Base-by-base conservation (phyloP, 1,140 invertebrate species). In the Ylistrum balloti region DNA sequence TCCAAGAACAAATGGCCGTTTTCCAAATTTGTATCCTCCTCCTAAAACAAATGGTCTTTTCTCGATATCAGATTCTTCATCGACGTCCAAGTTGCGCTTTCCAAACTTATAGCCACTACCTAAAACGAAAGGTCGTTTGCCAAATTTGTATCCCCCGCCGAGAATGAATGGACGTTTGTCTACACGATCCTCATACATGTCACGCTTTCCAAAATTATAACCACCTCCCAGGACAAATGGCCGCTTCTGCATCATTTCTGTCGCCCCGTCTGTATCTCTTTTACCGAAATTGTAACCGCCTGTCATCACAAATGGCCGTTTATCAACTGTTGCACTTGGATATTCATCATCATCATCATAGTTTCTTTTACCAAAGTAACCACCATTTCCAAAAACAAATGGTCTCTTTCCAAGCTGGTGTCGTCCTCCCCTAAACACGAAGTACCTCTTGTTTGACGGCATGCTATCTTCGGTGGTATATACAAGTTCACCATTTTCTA, bases 341-440 rank as follows among this genome's bases (percentile, higher is more conserved):
- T 74, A 22, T 7, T 74, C 56, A n/a, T 0, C n/a, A 74, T 74
- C 56, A 1, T 74, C 56, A 28, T 74, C n/a, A 11, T n/a, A 22
- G 5, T 74, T 11, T 74, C 56, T 74, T 74, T 74, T 74, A 22
- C 56, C 56, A 74, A 74, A 74, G 56, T 74, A 74, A 9, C 56
- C 56, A 28, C 56, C 56, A 74, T n/a, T 74, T 74, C 56, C 56
- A 28, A 74, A 74, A 9, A 74, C 56, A 28, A 74, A 74, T 74
- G 56, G 56, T 74, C 56, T 74, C n/a, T 74, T 74, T 28, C 56
- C 56, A 28, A 74, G 17, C n/a, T 74, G 15, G 11, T 74, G 56
- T 28, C 56, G n/a, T 1, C 56, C 56, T n/a, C 56, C 56, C 28
- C 56, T 74, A 74, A 74, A 74, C 56, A 74, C 56, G 11, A 74